Evolutionary conservation across 2,888 invertebrate genomes (phyloP), one percentile per base, ranked within the genome.

Genomic region (Daptonema setosum): DNA sequence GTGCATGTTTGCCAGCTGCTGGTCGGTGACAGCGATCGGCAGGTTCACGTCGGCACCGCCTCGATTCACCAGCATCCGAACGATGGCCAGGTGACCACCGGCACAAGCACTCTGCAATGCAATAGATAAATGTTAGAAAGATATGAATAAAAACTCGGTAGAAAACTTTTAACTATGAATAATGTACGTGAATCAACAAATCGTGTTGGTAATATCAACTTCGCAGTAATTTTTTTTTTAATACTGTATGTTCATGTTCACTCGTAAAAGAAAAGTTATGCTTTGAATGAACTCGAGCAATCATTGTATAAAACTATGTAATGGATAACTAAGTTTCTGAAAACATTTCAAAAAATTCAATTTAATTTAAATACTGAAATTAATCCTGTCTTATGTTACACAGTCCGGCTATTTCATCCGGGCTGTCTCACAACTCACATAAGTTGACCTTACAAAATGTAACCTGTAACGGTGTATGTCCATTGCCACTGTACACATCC

Each of bases 1-100:
- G 45, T 5, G 3, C 45, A 45, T 45, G 45, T 45, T 22, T n/a
- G 45, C 45, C 3, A 66, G 61, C 43, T 72, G 71, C 25, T 67
- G 66, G 54, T 72, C 72, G 25, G 70, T 65, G 2, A 71, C 66
- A 30, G 78, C 78, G 5, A 80, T 75, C 8, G 68, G 66, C 57
- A 83, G 75, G 72, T 87, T 86, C 0, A 90, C 80, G 74, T 83
- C 80, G 1, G 90, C 86, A 0, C 86, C 85, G 55, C 83, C 79
- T 55, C 1, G 8, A 8, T 59, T 52, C n/a, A 59, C 25, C 8
- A 60, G 51, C 51, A 60, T 25, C 2, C 30, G 47, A 14, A 54
- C 58, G 25, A 59, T 20, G 14, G n/a, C 51, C 35, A 8, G 22
- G 51, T 54, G 28, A 2, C 54, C 52, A 20, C 28, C 22, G n/a